Conservation (phyloP, 2,888 invertebrate species). For the Nomada hirtipes region DNA sequence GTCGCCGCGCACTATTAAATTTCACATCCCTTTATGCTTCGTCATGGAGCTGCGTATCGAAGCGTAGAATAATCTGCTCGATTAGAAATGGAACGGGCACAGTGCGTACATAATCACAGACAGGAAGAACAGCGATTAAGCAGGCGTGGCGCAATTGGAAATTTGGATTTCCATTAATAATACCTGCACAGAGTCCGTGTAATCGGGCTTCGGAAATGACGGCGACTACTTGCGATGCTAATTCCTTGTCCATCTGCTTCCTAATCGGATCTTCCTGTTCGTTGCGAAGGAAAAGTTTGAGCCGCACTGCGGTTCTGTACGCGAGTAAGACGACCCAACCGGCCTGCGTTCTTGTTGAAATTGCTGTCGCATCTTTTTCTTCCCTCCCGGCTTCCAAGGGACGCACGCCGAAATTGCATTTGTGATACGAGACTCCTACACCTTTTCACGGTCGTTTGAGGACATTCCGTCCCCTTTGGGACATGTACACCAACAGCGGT, state of each 20-base stretch:
- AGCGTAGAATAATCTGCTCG: neutral
- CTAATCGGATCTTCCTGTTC: slow-evolving; percentile 46
- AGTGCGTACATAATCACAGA: neutral
- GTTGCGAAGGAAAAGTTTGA: slow-evolving; percentile 38
- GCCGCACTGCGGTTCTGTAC: slow-evolving; percentile 38
- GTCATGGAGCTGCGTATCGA: no score
- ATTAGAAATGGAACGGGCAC: neutral
- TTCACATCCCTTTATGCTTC: no score
- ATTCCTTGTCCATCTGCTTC: slow-evolving; percentile 45
- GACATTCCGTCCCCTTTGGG: slow-evolving; percentile 51
- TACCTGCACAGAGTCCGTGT: slow-evolving; percentile 16
- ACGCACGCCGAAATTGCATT: slow-evolving; percentile 49
- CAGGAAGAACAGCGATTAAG: neutral
- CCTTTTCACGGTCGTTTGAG: slow-evolving; percentile 64
- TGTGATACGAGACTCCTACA: slow-evolving; percentile 52
- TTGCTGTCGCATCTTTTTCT: slow-evolving; percentile 42
- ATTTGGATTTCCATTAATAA: slow-evolving; percentile 36
- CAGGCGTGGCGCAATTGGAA: neutral
- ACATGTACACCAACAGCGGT: slow-evolving; percentile 33
- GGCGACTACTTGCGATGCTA: slow-evolving; percentile 42
- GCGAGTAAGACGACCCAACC: slow-evolving; percentile 4
- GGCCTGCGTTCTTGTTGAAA: slow-evolving; percentile 38
- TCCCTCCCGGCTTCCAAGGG: slow-evolving; percentile 23
- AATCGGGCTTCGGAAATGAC: slow-evolving; percentile 36
- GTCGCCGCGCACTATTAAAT: no score